These are phyloP conservation scores for Rotaria socialis DNA, from an alignment of 2,888 invertebrate species.

Conservation along the genomic window DNA sequence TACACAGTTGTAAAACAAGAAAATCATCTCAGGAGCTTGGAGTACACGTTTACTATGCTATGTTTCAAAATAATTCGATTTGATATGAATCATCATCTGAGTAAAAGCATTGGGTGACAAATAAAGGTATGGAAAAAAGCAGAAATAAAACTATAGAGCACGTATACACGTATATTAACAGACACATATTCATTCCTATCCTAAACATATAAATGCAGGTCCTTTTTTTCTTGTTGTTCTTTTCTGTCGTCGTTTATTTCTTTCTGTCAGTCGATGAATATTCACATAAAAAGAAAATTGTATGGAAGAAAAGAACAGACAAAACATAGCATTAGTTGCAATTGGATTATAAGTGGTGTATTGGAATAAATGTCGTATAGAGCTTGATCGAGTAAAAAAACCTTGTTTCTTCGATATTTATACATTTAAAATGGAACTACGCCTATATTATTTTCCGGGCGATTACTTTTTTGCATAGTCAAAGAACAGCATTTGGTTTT, in stretches of 20 bases:
- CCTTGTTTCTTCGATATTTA: background rate
- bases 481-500: background rate
- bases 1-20: too few relatives aligned
- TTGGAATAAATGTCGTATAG: background rate
- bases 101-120: background rate
- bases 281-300: background rate
- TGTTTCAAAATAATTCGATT: too few relatives aligned
- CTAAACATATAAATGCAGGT: background rate
- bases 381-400: background rate
- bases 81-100: background rate
- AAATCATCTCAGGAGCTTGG: too few relatives aligned
- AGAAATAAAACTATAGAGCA: background rate
- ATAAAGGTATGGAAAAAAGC: background rate
- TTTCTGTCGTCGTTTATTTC: background rate
- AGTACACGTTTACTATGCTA: too few relatives aligned
- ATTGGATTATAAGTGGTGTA: background rate
- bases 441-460: background rate
- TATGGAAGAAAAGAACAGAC: background rate
- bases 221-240: background rate
- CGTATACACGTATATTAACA: slow-evolving; percentile 1
- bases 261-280: background rate
- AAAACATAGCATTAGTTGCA: background rate
- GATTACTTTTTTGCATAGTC: background rate
- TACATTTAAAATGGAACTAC: background rate
- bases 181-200: background rate